Percentiles rank a stretch among this genome's conserved stretches.
Conservation (phyloP, 2,113 vertebrate species). For the Dasypus novemcinctus region DNA sequence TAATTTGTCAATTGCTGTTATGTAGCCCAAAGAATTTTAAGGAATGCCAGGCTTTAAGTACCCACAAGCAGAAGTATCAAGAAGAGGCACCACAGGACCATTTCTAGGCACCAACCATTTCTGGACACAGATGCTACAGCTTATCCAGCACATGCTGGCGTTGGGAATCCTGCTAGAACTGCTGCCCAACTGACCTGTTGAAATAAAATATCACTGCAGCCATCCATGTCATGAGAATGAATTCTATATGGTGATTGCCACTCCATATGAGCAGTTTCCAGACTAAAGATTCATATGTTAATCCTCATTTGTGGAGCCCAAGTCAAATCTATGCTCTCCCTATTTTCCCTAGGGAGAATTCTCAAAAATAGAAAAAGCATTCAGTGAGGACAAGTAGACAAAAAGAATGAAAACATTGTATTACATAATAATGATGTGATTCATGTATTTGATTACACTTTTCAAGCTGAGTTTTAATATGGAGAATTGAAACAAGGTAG, state of each 20-base stretch:
- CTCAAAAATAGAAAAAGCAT: neutral
- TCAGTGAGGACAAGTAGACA: neutral
- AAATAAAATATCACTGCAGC: neutral
- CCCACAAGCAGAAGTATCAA: neutral
- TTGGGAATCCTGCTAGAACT: neutral
- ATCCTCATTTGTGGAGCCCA: neutral
- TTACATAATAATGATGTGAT: neutral
- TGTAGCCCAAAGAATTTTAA: neutral
- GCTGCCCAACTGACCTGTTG: neutral
- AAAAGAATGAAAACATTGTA: slow-evolving; percentile 22
- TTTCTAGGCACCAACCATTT: no score
- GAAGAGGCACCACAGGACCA: neutral
- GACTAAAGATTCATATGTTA: neutral
- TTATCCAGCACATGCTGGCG: neutral
- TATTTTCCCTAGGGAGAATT: slow-evolving; percentile 16
- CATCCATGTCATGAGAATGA: neutral
- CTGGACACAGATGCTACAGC: neutral
- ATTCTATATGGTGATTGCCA: neutral
- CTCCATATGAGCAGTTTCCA: neutral
- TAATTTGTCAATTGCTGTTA: neutral
- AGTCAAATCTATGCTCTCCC: neutral
- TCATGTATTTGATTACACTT: slow-evolving; percentile 26
- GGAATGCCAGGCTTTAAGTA: neutral
- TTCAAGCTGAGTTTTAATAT: neutral
- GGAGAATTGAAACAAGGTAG: neutral